These are phyloP conservation scores for Halichondria panicea DNA, from an alignment of 37 sponge, comb jelly and placozoan genomes.

Conservation along the genomic window DNA sequence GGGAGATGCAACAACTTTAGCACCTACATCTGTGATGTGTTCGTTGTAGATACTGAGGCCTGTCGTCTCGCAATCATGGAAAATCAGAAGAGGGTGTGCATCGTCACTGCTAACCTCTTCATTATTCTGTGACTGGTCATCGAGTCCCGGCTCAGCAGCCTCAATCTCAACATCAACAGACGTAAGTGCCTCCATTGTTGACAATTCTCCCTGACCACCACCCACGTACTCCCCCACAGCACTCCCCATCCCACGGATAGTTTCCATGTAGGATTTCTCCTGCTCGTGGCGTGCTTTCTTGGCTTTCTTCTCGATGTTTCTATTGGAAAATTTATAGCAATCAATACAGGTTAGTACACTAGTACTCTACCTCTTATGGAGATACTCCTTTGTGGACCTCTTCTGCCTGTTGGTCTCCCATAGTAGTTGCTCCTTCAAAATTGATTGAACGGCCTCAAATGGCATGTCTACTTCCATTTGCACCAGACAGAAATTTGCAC, in stretches of 20 bases:
- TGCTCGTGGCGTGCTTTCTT: slow-evolving; percentile 11
- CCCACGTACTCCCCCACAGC: slow-evolving; percentile 24
- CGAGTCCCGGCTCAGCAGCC: slow-evolving; percentile 7
- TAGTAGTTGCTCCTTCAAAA: neutral
- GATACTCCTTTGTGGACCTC: neutral
- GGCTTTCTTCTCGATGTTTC: slow-evolving; percentile 5
- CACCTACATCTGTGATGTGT: neutral
- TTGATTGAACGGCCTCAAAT: too few species aligned
- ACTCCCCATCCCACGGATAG: neutral
- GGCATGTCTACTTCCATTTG: too few species aligned
- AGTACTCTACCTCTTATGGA: too few species aligned
- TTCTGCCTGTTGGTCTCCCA: slow-evolving; percentile 8
- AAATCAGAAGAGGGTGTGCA: neutral
- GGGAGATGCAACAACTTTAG: too few species aligned
- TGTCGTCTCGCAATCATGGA: neutral
- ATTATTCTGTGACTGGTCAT: neutral
- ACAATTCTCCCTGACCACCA: slow-evolving; percentile 11
- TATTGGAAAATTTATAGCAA: neutral
- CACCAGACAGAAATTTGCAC: too few species aligned
- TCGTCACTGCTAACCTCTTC: slow-evolving; percentile 7
- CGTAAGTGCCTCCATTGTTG: neutral
- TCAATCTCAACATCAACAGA: neutral
- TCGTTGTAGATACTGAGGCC: neutral
- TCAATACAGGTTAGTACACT: too few species aligned
- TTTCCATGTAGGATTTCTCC: slow-evolving; percentile 28